These are phyloP conservation scores for Gymnoscelis rufifasciata DNA, from an alignment of 2,888 invertebrate species.

Conservation along the genomic window DNA sequence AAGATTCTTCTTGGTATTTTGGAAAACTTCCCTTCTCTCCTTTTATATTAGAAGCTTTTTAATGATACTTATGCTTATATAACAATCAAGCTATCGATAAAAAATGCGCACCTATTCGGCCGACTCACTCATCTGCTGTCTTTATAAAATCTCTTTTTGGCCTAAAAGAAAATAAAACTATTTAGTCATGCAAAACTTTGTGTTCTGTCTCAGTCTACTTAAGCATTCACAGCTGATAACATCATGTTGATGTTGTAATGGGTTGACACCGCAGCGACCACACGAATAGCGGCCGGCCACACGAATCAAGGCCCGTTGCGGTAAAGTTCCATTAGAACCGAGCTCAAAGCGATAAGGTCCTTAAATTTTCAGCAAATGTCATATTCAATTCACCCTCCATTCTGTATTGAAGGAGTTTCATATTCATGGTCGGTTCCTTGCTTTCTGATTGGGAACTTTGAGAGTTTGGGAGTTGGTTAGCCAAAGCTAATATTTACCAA, in stretches of 20 bases:
- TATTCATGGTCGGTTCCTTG: neutral
- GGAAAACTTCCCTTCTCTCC: too few species aligned
- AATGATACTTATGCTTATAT: too few species aligned
- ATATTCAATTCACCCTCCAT: slow-evolving; percentile 13
- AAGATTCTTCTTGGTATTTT: too few species aligned
- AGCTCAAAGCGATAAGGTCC: slow-evolving; percentile 30
- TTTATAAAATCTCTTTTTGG: too few species aligned
- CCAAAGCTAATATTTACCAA: too few species aligned
- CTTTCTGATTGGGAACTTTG: neutral
- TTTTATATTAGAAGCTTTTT: too few species aligned
- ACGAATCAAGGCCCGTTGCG: slow-evolving; percentile 32
- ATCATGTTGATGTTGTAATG: slow-evolving; percentile 15
- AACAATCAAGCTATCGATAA: too few species aligned
- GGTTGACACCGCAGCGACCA: slow-evolving; percentile 26
- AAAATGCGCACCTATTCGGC: too few species aligned
- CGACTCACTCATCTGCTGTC: too few species aligned
- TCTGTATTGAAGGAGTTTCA: neutral
- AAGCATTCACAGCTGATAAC: neutral
- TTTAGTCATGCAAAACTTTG: too few species aligned
- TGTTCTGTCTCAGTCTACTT: neutral
- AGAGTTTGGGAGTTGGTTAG: too few species aligned
- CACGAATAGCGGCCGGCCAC: slow-evolving; percentile 28
- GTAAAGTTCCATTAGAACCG: slow-evolving; percentile 43
- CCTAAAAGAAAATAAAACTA: too few species aligned
- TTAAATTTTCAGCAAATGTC: slow-evolving; percentile 25